Evolutionary conservation across 2,797 vertebrate genomes (phyloP).

Genomic region (Zalophus californianus): DNA sequence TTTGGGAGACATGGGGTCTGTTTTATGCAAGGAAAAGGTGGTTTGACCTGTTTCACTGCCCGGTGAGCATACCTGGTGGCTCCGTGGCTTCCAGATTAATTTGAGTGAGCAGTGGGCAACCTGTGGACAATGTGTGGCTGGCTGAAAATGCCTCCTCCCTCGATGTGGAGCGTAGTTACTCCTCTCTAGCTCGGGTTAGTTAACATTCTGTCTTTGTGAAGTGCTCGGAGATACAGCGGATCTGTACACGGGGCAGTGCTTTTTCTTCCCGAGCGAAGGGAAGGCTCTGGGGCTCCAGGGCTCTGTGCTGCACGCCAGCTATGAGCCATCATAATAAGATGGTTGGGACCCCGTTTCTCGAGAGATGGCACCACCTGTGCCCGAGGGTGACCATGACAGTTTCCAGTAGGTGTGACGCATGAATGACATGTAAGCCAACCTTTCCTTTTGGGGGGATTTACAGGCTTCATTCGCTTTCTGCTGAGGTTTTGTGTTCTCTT

Average conservation of each 20-base stretch:
- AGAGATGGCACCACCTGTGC: background rate
- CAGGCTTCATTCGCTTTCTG: background rate
- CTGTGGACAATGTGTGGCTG: background rate
- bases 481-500: background rate
- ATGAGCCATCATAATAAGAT: background rate
- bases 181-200: background rate
- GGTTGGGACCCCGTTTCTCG: background rate
- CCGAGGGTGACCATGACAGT: background rate
- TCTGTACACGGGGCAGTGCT: fast-evolving
- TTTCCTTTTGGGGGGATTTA: background rate
- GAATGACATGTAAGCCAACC: background rate
- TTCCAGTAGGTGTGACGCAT: background rate
- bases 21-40: background rate
- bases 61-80: background rate
- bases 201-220: background rate
- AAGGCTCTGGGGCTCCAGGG: background rate
- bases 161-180: background rate
- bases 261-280: background rate
- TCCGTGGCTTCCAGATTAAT: background rate
- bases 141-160: background rate
- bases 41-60: background rate
- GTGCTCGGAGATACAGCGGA: background rate
- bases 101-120: background rate
- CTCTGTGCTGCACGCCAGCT: background rate
- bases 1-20: background rate